These are phyloP conservation scores for Saccostrea cuccullata DNA, from an alignment of 1,140 invertebrate genomes.

Conservation along the genomic window DNA sequence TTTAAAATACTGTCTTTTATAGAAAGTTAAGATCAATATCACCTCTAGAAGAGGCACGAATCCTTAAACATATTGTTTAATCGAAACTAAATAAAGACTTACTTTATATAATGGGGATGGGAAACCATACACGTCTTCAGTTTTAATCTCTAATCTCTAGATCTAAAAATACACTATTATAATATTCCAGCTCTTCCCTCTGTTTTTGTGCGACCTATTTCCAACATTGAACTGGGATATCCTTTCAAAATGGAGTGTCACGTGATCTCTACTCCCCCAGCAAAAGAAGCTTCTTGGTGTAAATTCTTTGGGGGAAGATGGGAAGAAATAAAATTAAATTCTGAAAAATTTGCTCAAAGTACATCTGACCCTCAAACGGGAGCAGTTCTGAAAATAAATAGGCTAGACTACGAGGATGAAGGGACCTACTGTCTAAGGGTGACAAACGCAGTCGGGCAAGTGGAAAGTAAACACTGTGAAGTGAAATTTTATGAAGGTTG, in stretches of 20 bases:
- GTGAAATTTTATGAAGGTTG: neutral
- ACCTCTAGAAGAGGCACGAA: too few relatives aligned
- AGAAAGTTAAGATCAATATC: too few relatives aligned
- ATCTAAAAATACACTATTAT: too few relatives aligned
- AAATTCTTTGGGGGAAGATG: neutral
- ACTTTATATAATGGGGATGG: too few relatives aligned
- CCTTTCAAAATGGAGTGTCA: neutral
- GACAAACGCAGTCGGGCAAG: neutral
- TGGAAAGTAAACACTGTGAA: neutral
- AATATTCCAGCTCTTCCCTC: neutral
- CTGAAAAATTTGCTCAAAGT: neutral
- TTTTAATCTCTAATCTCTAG: too few relatives aligned
- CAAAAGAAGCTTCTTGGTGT: neutral
- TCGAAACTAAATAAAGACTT: too few relatives aligned
- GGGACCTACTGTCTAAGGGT: too few relatives aligned
- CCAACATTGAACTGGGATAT: neutral
- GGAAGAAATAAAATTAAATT: neutral
- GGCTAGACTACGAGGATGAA: neutral
- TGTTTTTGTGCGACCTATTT: neutral
- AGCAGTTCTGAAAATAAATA: neutral
- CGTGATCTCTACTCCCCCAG: neutral
- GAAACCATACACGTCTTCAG: too few relatives aligned
- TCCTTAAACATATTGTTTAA: too few relatives aligned
- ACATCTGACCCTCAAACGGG: neutral
- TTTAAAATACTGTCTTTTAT: too few relatives aligned